Percentiles rank a stretch among this genome's conserved stretches.
These are phyloP conservation scores for Lethrus apterus DNA, from an alignment of 1,140 invertebrate species.

Conservation along the genomic window DNA sequence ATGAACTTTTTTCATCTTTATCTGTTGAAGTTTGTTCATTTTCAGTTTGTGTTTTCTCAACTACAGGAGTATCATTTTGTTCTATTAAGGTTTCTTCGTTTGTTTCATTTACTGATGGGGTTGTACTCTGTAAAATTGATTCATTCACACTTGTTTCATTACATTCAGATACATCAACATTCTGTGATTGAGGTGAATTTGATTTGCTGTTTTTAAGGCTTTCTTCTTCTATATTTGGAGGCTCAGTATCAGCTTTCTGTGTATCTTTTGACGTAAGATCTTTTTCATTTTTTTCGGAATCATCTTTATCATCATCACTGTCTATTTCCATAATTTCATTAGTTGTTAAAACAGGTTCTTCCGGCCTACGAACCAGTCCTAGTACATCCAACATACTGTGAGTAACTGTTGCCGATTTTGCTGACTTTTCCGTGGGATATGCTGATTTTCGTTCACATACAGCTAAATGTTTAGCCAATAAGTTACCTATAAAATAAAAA, in stretches of 20 bases:
- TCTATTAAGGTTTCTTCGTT: too few relatives aligned
- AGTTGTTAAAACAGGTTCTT: slow-evolving; percentile 23
- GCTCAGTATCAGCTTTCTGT: background rate
- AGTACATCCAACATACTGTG: slow-evolving; percentile 50
- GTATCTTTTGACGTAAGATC: background rate
- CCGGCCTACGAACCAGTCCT: slow-evolving; percentile 43
- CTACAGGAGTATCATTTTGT: too few relatives aligned
- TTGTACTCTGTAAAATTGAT: too few relatives aligned
- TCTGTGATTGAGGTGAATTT: too few relatives aligned
- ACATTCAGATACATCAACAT: too few relatives aligned
- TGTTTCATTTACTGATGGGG: too few relatives aligned
- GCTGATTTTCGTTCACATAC: slow-evolving; percentile 54
- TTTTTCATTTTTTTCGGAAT: slow-evolving; percentile 1
- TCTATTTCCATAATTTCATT: slow-evolving; percentile 13
- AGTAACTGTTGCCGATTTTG: slow-evolving; percentile 48
- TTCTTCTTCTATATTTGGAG: background rate
- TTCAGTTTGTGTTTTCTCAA: too few relatives aligned
- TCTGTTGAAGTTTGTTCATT: too few relatives aligned
- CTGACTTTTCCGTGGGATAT: slow-evolving; percentile 50
- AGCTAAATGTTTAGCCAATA: slow-evolving; percentile 56
- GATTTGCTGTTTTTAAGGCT: too few relatives aligned
- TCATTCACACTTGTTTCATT: slow-evolving; percentile 6
- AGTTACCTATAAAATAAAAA: slow-evolving; percentile 48
- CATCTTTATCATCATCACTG: slow-evolving; percentile 12
- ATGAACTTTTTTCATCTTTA: background rate